These are phyloP conservation scores for Bhutanitis thaidina DNA, from an alignment of 2,888 invertebrate genomes.

Conservation along the genomic window DNA sequence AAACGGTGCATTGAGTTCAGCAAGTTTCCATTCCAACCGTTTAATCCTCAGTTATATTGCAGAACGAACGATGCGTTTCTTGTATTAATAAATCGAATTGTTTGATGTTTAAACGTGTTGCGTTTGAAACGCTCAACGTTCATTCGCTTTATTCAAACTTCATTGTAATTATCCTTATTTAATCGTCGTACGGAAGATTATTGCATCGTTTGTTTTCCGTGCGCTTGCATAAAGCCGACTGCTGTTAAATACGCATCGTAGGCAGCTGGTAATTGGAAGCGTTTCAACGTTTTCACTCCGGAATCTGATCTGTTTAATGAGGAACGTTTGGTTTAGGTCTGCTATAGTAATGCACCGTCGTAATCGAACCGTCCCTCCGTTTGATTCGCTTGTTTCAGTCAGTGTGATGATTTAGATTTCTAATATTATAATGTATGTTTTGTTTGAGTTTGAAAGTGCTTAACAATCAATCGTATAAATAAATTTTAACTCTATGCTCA, in stretches of 20 bases:
- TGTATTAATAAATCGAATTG: not conserved
- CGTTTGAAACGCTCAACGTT: not conserved
- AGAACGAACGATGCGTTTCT: constrained; percentile 1
- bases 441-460: too few relatives aligned
- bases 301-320: not conserved
- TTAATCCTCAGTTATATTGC: not conserved
- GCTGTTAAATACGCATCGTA: not conserved
- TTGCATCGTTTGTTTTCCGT: not conserved
- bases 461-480: too few relatives aligned
- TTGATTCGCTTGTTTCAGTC: too few relatives aligned
- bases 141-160: not conserved
- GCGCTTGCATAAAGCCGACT: not conserved
- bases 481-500: too few relatives aligned
- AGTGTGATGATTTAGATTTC: too few relatives aligned
- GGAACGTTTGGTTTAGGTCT: too few relatives aligned
- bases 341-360: too few relatives aligned
- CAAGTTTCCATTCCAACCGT: not conserved
- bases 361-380: too few relatives aligned
- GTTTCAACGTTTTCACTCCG: not conserved
- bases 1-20: constrained; percentile 1
- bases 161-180: not conserved
- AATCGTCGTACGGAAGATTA: not conserved
- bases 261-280: not conserved
- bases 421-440: too few relatives aligned
- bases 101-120: not conserved